Base-by-base conservation (phyloP, 2,888 invertebrate species). In the Aricia artaxerxes region DNA sequence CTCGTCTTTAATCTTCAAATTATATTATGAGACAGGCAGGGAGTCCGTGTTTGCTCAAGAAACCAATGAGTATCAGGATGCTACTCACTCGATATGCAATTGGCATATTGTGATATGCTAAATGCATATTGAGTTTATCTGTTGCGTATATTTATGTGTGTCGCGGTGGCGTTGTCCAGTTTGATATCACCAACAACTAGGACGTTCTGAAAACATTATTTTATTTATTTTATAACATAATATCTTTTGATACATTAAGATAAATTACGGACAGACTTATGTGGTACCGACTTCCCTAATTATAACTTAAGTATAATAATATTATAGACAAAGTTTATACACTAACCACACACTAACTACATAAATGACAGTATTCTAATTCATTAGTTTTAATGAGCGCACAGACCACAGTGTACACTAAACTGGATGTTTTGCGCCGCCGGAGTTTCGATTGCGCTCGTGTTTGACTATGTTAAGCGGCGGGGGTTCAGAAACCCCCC, bases 11-110 rank as follows among this genome's bases (percentile, higher is more conserved):
- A 9, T 9, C 11, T 9, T 49, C 11, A 9, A 49, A 9, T 49
- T 49, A 49, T 49, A 2, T 11, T 11, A 0, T 49, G 49, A 11
- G 49, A 11, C 11, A 49, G 49, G 49, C 49, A 24, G 44, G 82
- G 86, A 85, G 89, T 88, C 88, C 86, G 85, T 86, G 82, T 88
- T 84, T 88, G 86, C 87, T 85, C 84, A 87, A 87, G 80, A 69
- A 85, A 79, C 84, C 86, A 86, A 85, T 80, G 86, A 83, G 85
- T 87, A 85, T 80, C 82, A 76, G 80, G 78, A 53, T 3, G 77
- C 82, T 84, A 85, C 82, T 82, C 53, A 72, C 80, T 79, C 40
- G 69, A 83, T 79, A 6, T 79, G 86, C 84, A 85, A 85, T 79
- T 81, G 38, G 24, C 57, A 79, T 77, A 64, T 16, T 78, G 49